Percentiles rank a stretch among this genome's conserved stretches.
Conservation (phyloP, 2,113 vertebrate species). For the Sula dactylatra region DNA sequence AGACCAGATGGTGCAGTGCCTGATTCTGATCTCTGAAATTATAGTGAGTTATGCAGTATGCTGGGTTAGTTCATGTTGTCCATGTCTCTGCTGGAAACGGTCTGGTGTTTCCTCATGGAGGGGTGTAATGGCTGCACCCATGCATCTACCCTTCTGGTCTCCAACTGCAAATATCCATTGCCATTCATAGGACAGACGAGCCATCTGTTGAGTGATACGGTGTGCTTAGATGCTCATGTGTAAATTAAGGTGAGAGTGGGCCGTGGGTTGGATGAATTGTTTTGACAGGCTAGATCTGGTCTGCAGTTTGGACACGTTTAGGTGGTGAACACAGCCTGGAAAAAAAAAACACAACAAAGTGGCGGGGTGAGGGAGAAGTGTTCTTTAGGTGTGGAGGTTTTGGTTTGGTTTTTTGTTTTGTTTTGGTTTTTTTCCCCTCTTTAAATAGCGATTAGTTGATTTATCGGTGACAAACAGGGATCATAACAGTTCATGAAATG, state of each 20-base stretch:
- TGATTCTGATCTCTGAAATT: background rate
- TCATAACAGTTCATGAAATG: background rate
- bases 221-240: background rate
- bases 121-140: fast-evolving
- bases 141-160: background rate
- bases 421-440: no score
- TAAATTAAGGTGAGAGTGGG: background rate
- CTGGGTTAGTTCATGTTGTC: background rate
- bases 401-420: no score
- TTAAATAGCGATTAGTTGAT: background rate
- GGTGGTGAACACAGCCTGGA: background rate
- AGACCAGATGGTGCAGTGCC: background rate
- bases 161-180: background rate
- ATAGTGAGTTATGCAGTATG: background rate
- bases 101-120: background rate
- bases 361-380: background rate
- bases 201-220: background rate
- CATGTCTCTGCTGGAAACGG: background rate
- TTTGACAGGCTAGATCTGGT: background rate
- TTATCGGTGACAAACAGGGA: background rate
- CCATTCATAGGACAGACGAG: background rate
- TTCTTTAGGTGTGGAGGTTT: background rate
- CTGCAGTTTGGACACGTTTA: background rate
- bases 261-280: background rate
- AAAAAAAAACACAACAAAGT: background rate